Evolutionary conservation across 2,888 invertebrate species (phyloP).

Genomic region (Euproctis similis): DNA sequence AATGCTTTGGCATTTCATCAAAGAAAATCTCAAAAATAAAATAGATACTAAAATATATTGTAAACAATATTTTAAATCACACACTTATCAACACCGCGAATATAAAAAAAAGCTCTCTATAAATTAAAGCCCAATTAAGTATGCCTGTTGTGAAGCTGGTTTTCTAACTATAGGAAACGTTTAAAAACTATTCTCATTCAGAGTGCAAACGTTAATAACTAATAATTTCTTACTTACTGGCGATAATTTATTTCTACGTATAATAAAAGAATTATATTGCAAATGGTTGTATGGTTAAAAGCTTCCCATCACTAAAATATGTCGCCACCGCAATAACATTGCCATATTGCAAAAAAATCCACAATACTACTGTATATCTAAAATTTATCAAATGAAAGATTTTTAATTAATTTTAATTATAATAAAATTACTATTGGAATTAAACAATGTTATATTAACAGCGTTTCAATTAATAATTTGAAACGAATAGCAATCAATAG

Average conservation of each 20-base stretch:
- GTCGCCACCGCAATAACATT: too few relatives aligned
- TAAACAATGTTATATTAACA: conserved; percentile 20
- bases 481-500: conserved; percentile 59
- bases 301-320: too few relatives aligned
- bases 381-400: not conserved
- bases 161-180: too few relatives aligned
- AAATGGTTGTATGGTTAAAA: too few relatives aligned
- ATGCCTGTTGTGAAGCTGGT: too few relatives aligned
- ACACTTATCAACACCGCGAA: conserved; percentile 10
- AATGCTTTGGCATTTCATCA: conserved; percentile 17
- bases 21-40: conserved; percentile 3
- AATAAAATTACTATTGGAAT: too few relatives aligned
- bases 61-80: conserved; percentile 3
- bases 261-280: too few relatives aligned
- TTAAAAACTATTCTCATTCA: too few relatives aligned
- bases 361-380: too few relatives aligned
- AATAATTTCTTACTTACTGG: too few relatives aligned
- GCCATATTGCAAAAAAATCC: too few relatives aligned
- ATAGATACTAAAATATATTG: not conserved
- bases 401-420: not conserved
- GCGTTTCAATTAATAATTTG: conserved; percentile 40
- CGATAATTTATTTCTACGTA: too few relatives aligned
- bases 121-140: conserved; percentile 27
- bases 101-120: conserved; percentile 6
- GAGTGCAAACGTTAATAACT: conserved; percentile 46